Conservation (phyloP, 2,113 vertebrate species). For the Muscicapa adusta region DNA sequence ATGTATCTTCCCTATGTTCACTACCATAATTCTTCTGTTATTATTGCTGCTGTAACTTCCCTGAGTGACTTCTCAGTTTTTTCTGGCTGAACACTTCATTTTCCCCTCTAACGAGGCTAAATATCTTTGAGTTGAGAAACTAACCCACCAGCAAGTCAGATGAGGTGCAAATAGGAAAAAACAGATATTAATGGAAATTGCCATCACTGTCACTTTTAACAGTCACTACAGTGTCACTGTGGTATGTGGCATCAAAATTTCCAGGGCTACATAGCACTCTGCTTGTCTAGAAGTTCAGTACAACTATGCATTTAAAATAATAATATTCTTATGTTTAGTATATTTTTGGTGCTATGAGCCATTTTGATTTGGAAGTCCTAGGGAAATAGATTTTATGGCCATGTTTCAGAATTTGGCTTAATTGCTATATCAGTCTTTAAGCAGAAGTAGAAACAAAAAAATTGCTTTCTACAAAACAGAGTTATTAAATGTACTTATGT, state of each 20-base stretch:
- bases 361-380: neutral
- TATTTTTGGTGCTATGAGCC: neutral
- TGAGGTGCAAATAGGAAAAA: neutral
- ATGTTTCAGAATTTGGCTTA: neutral
- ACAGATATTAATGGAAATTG: neutral
- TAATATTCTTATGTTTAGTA: neutral
- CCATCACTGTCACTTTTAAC: neutral
- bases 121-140: neutral
- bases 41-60: neutral
- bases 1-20: neutral
- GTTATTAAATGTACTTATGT: neutral
- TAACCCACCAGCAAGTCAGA: neutral
- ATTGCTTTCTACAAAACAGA: neutral
- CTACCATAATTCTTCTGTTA: neutral
- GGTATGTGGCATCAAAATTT: neutral
- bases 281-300: neutral
- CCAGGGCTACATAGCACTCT: neutral
- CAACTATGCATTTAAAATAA: neutral
- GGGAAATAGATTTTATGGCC: neutral
- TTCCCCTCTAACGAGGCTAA: neutral
- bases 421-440: neutral
- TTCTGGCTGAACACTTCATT: neutral
- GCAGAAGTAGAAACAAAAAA: neutral
- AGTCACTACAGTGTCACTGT: neutral
- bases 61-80: neutral